phyloP scores from a whole-genome alignment of 2,113 vertebrate genomes.

The Murina feae region DNA sequence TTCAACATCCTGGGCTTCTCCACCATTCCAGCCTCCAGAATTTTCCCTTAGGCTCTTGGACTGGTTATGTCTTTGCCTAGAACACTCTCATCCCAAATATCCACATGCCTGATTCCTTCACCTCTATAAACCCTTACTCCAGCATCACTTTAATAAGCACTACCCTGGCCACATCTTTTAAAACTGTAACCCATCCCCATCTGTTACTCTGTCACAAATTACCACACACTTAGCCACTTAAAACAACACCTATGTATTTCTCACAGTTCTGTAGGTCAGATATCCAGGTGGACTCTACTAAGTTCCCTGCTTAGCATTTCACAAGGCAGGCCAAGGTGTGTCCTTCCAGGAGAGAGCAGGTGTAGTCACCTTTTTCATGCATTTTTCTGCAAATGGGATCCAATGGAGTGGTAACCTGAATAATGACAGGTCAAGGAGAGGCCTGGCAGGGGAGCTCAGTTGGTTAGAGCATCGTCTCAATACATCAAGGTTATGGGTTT shows the following conservation, averaged over 20 bases:
- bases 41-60: no score
- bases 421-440: not conserved
- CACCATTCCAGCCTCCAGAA: fast-evolving
- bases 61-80: not conserved
- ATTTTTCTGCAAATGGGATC: not conserved
- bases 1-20: not conserved
- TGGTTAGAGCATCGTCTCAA: no score
- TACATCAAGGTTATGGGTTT: no score
- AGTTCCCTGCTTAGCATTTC: not conserved
- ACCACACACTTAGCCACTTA: not conserved
- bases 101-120: not conserved
- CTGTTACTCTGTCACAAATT: not conserved
- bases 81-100: not conserved
- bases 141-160: not conserved
- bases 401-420: not conserved
- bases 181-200: not conserved
- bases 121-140: not conserved
- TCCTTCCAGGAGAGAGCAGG: not conserved
- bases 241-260: not conserved
- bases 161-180: not conserved
- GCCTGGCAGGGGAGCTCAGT: no score
- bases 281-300: not conserved
- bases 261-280: not conserved
- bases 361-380: no score
- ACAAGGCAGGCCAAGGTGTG: not conserved